Conservation (phyloP, 1,140 invertebrate species). For the Macrobrachium nipponense region DNA sequence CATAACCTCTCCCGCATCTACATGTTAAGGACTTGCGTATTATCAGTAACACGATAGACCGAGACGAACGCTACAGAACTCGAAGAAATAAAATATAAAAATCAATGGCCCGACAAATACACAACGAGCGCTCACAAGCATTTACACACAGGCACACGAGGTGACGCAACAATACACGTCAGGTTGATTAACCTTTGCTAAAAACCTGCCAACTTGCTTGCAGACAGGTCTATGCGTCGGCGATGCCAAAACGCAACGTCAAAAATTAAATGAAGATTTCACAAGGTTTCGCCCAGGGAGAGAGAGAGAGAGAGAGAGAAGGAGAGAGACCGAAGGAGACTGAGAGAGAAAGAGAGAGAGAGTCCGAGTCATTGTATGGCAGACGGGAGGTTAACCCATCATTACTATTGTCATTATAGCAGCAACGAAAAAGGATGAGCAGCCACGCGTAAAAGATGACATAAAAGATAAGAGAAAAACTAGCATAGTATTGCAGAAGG, state of each 20-base stretch:
- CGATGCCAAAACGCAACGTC: constrained; percentile 2
- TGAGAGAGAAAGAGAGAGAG: background rate
- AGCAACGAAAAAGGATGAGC: background rate
- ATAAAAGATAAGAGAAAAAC: constrained; percentile 21
- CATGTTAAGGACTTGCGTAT: no score
- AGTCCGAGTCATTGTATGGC: background rate
- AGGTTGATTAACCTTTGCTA: no score
- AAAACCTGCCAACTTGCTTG: background rate
- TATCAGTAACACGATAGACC: no score
- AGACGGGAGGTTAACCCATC: no score
- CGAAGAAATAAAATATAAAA: no score
- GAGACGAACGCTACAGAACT: no score
- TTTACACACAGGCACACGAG: background rate
- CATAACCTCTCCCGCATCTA: no score
- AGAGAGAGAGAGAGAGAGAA: background rate
- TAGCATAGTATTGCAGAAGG: constrained; percentile 27
- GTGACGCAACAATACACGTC: background rate
- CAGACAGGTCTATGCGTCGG: constrained; percentile 3
- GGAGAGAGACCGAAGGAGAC: background rate
- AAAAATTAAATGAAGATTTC: no score
- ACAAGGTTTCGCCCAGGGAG: background rate
- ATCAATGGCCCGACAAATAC: background rate
- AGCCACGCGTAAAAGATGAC: background rate
- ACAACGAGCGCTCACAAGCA: background rate
- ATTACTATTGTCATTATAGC: no score